A percentile compares a stretch with the other conserved stretches of the same genome.
Conservation (phyloP, 2,888 invertebrate genomes). For the Aporophyla nigra region DNA sequence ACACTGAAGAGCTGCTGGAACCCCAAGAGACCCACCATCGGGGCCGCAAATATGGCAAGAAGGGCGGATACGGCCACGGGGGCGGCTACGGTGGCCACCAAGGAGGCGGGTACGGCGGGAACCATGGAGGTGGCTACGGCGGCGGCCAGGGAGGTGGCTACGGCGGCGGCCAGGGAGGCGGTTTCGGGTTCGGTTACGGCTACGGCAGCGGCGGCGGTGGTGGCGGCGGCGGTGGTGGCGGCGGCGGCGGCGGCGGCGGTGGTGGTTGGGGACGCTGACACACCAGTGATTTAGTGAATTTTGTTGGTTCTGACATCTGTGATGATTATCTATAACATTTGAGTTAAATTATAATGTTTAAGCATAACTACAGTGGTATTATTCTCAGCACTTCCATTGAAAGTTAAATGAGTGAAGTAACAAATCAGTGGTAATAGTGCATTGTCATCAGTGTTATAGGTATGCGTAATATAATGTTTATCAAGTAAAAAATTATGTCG, state of each 20-base stretch:
- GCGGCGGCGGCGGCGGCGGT: slow-evolving; percentile 47
- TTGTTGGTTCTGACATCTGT: slow-evolving; percentile 19
- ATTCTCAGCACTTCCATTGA: slow-evolving; percentile 11
- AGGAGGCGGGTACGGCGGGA: slow-evolving; percentile 46
- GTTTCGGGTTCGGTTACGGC: slow-evolving; percentile 28
- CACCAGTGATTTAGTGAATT: slow-evolving; percentile 20
- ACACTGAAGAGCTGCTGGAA: slow-evolving; percentile 50
- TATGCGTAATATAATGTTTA: not conserved
- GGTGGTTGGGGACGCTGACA: slow-evolving; percentile 25
- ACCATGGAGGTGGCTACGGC: slow-evolving; percentile 15
- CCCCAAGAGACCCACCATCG: slow-evolving; percentile 60
- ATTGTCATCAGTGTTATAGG: slow-evolving; percentile 4
- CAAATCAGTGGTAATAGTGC: slow-evolving; percentile 12
- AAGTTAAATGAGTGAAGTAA: slow-evolving; percentile 1
- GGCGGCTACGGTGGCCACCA: slow-evolving; percentile 37
- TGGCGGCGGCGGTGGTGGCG: slow-evolving; percentile 33
- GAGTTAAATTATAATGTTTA: slow-evolving; percentile 18
- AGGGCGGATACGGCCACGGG: slow-evolving; percentile 59
- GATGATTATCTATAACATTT: slow-evolving; percentile 23
- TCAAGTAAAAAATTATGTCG: not conserved
- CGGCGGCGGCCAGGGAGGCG: slow-evolving; percentile 51
- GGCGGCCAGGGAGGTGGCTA: slow-evolving; percentile 51
- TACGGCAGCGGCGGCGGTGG: slow-evolving; percentile 50
- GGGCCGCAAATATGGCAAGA: slow-evolving; percentile 26
- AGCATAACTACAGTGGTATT: slow-evolving; percentile 14